A percentile compares a stretch with the other conserved stretches of the same genome.
phyloP scores from a whole-genome alignment of 2,888 invertebrate genomes.

The Onthophagus sagittarius region DNA sequence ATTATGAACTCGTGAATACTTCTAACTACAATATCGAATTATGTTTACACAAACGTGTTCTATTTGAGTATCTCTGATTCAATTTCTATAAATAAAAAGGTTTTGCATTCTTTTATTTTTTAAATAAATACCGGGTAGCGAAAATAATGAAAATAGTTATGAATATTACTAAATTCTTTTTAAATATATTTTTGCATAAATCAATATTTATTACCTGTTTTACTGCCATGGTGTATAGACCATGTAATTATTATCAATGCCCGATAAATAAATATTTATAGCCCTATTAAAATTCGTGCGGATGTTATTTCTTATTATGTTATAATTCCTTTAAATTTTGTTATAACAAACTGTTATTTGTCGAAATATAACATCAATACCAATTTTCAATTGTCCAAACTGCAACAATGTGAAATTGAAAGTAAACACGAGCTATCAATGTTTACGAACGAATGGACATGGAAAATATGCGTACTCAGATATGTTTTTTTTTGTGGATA shows the following conservation, averaged over 20 bases:
- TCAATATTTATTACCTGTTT: no score
- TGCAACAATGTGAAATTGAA: neutral
- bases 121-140: neutral
- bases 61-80: neutral
- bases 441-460: neutral
- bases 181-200: no score
- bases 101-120: neutral
- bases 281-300: no score
- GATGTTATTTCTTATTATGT: no score
- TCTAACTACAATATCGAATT: neutral
- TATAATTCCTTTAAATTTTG: no score
- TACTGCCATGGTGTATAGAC: no score
- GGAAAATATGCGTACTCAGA: neutral
- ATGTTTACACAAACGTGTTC: neutral
- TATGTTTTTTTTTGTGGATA: neutral
- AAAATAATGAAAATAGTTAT: neutral
- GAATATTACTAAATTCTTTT: no score
- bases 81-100: neutral
- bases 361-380: neutral
- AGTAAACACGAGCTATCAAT: neutral
- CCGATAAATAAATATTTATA: no score
- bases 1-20: no score
- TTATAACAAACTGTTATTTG: neutral
- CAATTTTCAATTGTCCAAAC: neutral
- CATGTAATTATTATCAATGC: no score